Evolutionary conservation across 2,797 vertebrate genomes (phyloP).

Genomic region (Protonibea diacanthus): DNA sequence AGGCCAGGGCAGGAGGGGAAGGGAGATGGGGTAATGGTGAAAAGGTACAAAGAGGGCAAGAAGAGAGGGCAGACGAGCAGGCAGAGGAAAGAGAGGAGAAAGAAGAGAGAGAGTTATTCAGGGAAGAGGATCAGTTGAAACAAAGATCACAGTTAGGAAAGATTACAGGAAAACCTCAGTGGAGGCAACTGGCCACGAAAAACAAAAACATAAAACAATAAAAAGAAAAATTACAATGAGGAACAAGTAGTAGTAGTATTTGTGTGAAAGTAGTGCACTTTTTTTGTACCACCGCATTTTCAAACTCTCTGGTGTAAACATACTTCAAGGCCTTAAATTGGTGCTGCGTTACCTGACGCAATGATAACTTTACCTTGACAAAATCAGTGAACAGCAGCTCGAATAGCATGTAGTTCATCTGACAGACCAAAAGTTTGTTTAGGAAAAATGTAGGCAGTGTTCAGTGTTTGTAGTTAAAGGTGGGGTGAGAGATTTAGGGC

Average conservation of each 20-base stretch:
- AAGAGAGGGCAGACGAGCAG: slow-evolving; percentile 37
- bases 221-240: slow-evolving; percentile 9
- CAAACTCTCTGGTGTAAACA: neutral
- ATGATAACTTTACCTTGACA: neutral
- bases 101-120: slow-evolving; percentile 46
- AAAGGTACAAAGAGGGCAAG: slow-evolving; percentile 15
- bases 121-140: slow-evolving; percentile 26
- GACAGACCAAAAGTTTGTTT: neutral
- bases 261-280: neutral
- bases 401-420: slow-evolving; percentile 1
- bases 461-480: neutral
- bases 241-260: slow-evolving; percentile 11
- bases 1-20: slow-evolving; percentile 1
- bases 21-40: neutral
- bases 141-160: slow-evolving; percentile 4
- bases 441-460: neutral
- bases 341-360: neutral
- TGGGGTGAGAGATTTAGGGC: too few relatives aligned
- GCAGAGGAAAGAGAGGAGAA: slow-evolving; percentile 23
- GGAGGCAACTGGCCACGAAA: slow-evolving; percentile 41
- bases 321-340: neutral
- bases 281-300: neutral
- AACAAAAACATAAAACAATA: neutral
- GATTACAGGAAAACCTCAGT: slow-evolving; percentile 30
- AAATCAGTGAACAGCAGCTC: neutral